Evolutionary conservation across 2,797 vertebrate genomes (phyloP), one percentile per base, ranked within the genome.

Genomic region (Columba guinea): DNA sequence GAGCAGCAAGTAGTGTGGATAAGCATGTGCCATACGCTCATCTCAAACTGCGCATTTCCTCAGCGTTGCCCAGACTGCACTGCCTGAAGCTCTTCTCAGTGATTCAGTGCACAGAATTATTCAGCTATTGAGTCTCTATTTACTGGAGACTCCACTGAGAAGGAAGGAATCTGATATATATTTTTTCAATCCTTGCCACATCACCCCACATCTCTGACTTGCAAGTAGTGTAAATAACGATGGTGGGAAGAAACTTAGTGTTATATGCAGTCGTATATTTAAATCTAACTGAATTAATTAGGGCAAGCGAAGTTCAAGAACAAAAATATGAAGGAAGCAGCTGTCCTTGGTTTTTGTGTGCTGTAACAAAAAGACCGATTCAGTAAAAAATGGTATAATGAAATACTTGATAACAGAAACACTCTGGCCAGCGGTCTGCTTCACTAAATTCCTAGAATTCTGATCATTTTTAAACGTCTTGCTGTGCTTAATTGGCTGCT

Each of bases 171-270:
- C 84, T 64, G 44, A 77, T 30, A 59, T 4, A 41, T n/a, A 7
- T 82, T 44, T 77, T 87, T 88, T 17, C 69, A 91, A 93, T 89
- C 35, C 34, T 92, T 93, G 80, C 70, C 69, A 5, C 90, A 63
- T 69, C 69, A 73, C 81, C 41, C 56, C 35, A n/a, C 56, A 55
- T 73, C 68, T 89, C 63, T 93, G 67, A 76, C 20, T 88, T 94
- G 52, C 44, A 84, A 83, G 79, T 44, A 84, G 14, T 23, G 5
- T 75, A 90, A 67, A 70, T 91, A 88, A 65, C 46, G 52, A 65
- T 51, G 63, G 59, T 37, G 37, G 65, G 52, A 87, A 70, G 56
- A 78, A 93, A 90, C 44, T 68, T 35, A 13, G n/a, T 76, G 82
- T 48, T 15, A 10, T 16, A 23, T 83, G 39, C 52, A 73, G 62